Base-by-base conservation (phyloP, 2,113 vertebrate species). In the Saguinus imperator region DNA sequence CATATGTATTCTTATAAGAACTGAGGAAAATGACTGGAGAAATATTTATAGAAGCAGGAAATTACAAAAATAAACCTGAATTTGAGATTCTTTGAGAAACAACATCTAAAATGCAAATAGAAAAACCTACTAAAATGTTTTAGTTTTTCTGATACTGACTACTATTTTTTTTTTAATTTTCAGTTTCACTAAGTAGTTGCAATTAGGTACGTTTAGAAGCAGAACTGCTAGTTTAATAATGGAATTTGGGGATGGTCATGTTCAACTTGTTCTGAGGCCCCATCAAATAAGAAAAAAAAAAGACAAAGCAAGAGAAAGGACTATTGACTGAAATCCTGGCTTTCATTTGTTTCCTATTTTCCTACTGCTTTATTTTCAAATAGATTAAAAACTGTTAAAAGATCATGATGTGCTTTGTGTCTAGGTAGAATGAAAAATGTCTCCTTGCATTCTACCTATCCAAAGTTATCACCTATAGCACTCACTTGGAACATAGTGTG, bases 41-140 rank as follows among this genome's bases (percentile, higher is more conserved):
- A 84, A 76, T 94, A 97, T 83, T 95, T 87, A 95, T 77, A n/a
- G 77, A 90, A 68, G 23, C 43, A 84, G 83, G 11, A 87, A 92
- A 92, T 58, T 70, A 40, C 6, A 70, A 77, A 45, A 93, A 72
- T 77, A 86, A 93, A 83, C 11, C 6, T 73, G 35, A 88, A 88
- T 95, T 92, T 57, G 29, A 45, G 45, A 66, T 77, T 96, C 40
- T 89, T 70, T 95, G 52, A 94, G 43, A 61, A 86, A 70, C 1
- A 64, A 70, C 32, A 89, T 45, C 35, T 91, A 82, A 94, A 45
- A 82, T 77, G 10, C 52, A 66, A 91, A 48, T 43, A 70, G n/a
- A 12, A 95, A 87, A 93, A n/a, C 3, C 18, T 91, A 76, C 23
- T 57, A 66, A 73, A 94, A 82, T 89, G 12, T 70, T 87, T 84